Evolutionary conservation across 2,113 vertebrate genomes (phyloP).

Genomic region (Trematomus loennbergii): DNA sequence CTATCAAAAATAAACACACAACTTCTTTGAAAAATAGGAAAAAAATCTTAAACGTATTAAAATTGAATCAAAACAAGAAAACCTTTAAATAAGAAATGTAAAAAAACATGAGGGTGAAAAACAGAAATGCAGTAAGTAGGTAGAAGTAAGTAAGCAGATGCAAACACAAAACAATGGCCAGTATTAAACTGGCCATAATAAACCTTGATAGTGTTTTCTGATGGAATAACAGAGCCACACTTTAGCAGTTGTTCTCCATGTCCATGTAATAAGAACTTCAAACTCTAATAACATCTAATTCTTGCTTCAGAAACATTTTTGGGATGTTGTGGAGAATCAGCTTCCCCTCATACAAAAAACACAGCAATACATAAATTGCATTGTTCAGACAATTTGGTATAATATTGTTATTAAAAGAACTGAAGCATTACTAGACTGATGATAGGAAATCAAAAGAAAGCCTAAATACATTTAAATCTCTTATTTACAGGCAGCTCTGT

Average conservation of each 20-base stretch:
- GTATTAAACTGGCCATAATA: constrained; percentile 42
- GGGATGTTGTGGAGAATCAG: constrained; percentile 4
- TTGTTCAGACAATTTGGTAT: constrained; percentile 25
- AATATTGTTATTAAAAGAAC: constrained; percentile 44
- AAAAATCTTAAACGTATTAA: constrained; percentile 56
- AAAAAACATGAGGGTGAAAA: constrained; percentile 33
- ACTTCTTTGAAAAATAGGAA: constrained; percentile 70
- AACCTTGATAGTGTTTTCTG: constrained; percentile 39
- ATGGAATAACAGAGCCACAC: constrained; percentile 35
- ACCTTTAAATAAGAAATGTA: constrained; percentile 72
- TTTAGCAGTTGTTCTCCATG: constrained; percentile 30
- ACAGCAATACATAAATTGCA: constrained; percentile 4
- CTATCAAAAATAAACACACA: constrained; percentile 80
- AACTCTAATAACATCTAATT: constrained; percentile 34
- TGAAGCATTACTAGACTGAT: constrained; percentile 32
- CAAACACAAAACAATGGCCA: constrained; percentile 43
- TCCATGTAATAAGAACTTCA: constrained; percentile 32
- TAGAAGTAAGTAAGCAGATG: constrained; percentile 16
- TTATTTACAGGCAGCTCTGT: constrained; percentile 68
- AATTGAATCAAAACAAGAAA: constrained; percentile 39
- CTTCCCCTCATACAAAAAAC: constrained; percentile 12
- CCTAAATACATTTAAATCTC: constrained; percentile 52
- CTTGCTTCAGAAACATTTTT: constrained; percentile 33
- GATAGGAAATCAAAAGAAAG: constrained; percentile 33
- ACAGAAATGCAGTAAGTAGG: constrained; percentile 24